Evolutionary conservation across 2,797 vertebrate species (phyloP).

Genomic region (Ataeniobius toweri): DNA sequence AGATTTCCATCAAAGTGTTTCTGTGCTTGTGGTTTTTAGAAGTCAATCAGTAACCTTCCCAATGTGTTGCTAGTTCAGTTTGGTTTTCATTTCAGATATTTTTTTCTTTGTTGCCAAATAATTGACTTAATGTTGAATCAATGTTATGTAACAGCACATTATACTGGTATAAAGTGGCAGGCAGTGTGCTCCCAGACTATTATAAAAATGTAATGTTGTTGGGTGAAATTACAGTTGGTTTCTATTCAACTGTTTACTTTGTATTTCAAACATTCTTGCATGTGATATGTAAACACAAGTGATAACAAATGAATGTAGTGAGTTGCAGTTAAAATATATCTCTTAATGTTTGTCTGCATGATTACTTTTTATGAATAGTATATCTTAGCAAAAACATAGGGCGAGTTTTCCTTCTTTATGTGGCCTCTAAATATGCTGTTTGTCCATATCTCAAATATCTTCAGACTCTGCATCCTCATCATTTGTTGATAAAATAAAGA

Average conservation of each 20-base stretch:
- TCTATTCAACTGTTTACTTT: background rate
- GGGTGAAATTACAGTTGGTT: background rate
- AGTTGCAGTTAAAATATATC: background rate
- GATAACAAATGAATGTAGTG: background rate
- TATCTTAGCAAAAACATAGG: background rate
- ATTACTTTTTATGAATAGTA: background rate
- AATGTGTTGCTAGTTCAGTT: background rate
- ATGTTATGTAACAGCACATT: background rate
- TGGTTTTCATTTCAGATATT: background rate
- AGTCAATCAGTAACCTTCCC: background rate
- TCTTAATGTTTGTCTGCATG: background rate
- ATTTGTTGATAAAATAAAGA: background rate
- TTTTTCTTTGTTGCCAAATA: too few relatives aligned
- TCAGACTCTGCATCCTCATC: background rate
- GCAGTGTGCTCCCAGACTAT: background rate
- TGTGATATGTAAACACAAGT: background rate
- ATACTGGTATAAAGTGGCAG: background rate
- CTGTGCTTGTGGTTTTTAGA: background rate
- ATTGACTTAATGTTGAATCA: background rate
- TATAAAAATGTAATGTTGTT: background rate
- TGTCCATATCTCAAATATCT: background rate
- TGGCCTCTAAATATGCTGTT: conserved; percentile 1
- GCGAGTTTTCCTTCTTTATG: background rate
- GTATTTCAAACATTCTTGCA: background rate
- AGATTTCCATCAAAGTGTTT: background rate